Percentiles rank a stretch among this genome's conserved stretches.
Conservation (phyloP, 2,797 vertebrate species). For the Kryptopterus vitreolus region DNA sequence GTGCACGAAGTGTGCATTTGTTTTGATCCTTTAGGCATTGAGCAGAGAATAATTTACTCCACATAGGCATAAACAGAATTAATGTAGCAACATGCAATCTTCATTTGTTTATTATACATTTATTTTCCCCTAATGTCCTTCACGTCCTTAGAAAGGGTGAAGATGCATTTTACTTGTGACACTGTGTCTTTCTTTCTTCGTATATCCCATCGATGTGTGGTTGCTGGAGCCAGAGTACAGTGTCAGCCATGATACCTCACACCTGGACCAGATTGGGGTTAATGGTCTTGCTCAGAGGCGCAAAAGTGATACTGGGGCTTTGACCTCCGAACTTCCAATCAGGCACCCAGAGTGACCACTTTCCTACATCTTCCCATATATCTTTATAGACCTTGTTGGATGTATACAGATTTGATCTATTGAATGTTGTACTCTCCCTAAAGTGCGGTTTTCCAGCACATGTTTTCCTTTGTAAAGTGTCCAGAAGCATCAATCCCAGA, state of each 20-base stretch:
- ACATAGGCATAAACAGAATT: not conserved
- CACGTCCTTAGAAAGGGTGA: not conserved
- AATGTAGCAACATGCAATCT: not conserved
- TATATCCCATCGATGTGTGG: too few relatives aligned
- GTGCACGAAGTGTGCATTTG: constrained; percentile 7
- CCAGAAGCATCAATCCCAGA: constrained; percentile 9
- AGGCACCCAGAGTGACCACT: too few relatives aligned
- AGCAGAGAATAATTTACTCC: not conserved
- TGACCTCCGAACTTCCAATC: too few relatives aligned
- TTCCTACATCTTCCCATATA: not conserved
- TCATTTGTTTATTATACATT: not conserved
- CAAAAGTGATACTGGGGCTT: too few relatives aligned
- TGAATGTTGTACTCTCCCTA: not conserved
- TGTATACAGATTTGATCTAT: not conserved
- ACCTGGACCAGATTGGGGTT: too few relatives aligned
- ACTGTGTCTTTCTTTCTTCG: too few relatives aligned
- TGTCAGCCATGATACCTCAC: too few relatives aligned
- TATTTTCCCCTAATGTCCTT: not conserved
- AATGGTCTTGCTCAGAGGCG: too few relatives aligned
- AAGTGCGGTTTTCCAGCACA: not conserved
- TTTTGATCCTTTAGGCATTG: not conserved
- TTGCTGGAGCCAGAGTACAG: too few relatives aligned
- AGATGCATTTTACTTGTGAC: too few relatives aligned
- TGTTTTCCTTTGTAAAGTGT: not conserved
- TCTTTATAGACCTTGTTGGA: not conserved